Base-by-base conservation (phyloP, 2,888 invertebrate species). In the Heteromyza rotundicornis region DNA sequence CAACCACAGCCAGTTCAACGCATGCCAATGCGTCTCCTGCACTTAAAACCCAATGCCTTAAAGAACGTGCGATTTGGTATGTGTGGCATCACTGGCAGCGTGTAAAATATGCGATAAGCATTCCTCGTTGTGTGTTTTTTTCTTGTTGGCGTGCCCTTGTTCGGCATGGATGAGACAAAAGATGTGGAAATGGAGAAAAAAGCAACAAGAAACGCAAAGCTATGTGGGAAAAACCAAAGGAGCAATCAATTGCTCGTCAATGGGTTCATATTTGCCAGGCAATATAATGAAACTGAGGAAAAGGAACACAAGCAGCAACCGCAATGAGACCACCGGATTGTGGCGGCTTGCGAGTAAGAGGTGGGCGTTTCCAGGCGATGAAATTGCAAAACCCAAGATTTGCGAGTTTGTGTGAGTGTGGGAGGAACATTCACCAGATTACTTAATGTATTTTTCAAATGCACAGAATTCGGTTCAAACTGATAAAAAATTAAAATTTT, bases 181-280 rank as follows among this genome's bases (percentile, higher is more conserved):
- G 27, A 2, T 32, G 17, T 12, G 7, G 14, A 32, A 51, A 20
- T 17, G 49, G 20, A 24, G 24, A 14, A n/a, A 8, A 20, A 47
- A 49, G 49, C 17, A 50, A 32, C 2, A 27, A n/a, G 51, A 24
- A 44, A 59, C 55, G 49, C 52, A 36, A 36, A 12, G 32, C 10
- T 40, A n/a, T 40, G 40, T n/a, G 40, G 27, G 23, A 59, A 58
- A n/a, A 52, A 22, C 40, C 40, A 47, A 65, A 59, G 44, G 66
- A 67, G 72, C 72, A 75, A 76, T 76, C 78, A 77, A 77, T 76
- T 74, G 73, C 66, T 75, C 68, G 70, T 73, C 77, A 77, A 73
- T 77, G 74, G 70, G 65, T 69, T 75, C 71, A 71, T 72, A 70
- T 71, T 76, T 72, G 69, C 67, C n/a, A 68, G 66, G 16, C 52